A percentile compares a stretch with the other conserved stretches of the same genome.
Conservation (phyloP, 2,888 invertebrate genomes). For the Cabera pusaria region DNA sequence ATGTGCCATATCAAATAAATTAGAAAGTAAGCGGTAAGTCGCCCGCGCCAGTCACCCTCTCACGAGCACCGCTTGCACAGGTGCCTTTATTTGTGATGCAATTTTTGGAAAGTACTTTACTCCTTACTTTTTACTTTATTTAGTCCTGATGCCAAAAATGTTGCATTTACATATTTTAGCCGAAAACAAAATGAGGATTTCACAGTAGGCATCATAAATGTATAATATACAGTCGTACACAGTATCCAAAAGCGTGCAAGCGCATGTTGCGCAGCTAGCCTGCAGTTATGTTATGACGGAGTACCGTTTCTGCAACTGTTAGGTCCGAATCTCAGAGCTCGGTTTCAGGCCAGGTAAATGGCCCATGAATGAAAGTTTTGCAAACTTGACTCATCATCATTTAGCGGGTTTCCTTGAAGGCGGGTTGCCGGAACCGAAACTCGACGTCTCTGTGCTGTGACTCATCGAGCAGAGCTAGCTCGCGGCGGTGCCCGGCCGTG, state of each 20-base stretch:
- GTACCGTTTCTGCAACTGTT: conserved; percentile 26
- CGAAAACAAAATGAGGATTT: too few relatives aligned
- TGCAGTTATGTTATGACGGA: too few relatives aligned
- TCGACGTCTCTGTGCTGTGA: conserved; percentile 24
- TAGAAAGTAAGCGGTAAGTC: conserved; percentile 40
- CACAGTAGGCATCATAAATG: too few relatives aligned
- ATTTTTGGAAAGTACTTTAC: too few relatives aligned
- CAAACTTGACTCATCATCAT: conserved; percentile 35
- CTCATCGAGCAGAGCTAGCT: conserved; percentile 25
- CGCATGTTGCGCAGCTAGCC: too few relatives aligned
- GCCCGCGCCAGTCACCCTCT: conserved; percentile 8
- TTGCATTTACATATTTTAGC: too few relatives aligned
- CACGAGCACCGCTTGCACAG: conserved; percentile 1
- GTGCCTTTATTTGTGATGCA: conserved; percentile 1
- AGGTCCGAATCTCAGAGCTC: conserved; percentile 20
- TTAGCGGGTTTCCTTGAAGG: conserved; percentile 29
- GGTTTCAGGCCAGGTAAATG: conserved; percentile 20
- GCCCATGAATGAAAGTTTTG: conserved; percentile 36
- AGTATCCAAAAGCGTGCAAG: too few relatives aligned
- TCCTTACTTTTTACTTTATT: too few relatives aligned
- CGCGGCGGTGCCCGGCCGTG: conserved; percentile 18
- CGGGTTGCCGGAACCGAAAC: conserved; percentile 42
- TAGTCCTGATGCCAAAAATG: too few relatives aligned
- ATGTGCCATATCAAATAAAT: conserved; percentile 38
- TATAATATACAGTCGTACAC: too few relatives aligned